Conservation (phyloP, 2,113 vertebrate species). For the Pseudorectes ferrugineus region DNA sequence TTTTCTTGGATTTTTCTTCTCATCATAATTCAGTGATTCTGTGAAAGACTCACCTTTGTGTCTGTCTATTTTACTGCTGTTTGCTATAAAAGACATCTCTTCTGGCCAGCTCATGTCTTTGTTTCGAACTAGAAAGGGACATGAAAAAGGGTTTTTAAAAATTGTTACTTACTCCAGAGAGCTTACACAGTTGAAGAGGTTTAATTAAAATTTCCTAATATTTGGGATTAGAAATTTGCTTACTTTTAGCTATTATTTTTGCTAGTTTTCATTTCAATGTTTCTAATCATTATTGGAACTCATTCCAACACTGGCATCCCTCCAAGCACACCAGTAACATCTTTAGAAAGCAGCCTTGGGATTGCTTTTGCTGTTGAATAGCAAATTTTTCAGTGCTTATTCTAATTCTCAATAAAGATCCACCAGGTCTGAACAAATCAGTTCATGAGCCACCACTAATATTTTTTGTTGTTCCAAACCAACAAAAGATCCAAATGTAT, state of each 20-base stretch:
- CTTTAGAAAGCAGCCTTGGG: neutral
- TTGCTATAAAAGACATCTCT: conserved; percentile 99
- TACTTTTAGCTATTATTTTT: neutral
- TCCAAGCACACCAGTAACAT: neutral
- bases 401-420: neutral
- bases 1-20: neutral
- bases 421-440: neutral
- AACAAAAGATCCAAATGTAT: neutral
- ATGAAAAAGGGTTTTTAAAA: neutral
- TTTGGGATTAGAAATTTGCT: neutral
- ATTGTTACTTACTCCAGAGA: neutral
- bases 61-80: conserved; percentile 98
- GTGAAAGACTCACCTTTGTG: conserved; percentile 86
- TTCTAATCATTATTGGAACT: neutral
- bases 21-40: neutral
- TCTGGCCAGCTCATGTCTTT: conserved; percentile 99
- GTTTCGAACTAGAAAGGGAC: conserved; percentile 86
- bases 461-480: neutral
- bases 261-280: neutral
- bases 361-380: neutral
- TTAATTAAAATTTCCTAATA: neutral
- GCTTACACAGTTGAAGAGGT: neutral
- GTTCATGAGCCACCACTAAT: neutral
- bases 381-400: neutral
- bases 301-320: neutral